Base-by-base conservation (phyloP, 2,797 vertebrate genomes). In the Geotrypetes seraphini region DNA sequence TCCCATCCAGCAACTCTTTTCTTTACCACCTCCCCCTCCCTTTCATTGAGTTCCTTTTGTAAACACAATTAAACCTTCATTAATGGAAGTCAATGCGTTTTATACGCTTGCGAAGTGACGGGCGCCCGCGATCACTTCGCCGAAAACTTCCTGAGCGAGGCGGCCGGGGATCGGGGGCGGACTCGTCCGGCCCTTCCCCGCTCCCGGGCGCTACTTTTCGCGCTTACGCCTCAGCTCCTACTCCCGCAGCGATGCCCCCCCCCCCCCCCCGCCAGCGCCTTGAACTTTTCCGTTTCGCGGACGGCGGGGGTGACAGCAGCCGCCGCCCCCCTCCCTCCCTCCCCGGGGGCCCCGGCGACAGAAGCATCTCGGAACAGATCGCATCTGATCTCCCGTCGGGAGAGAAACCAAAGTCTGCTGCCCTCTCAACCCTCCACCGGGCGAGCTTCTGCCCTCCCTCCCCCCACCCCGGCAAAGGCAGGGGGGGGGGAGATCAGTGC, bases 21-120 rank as follows among this genome's bases (percentile, higher is more conserved):
- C 37, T 47, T 47, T 59, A 33, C 42, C 25, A 44, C 39, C 32
- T 49, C 43, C 41, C 43, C 5, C 40, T 32, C 25, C 12, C 11
- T 28, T 18, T 22, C 10, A n/a, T n/a, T n/a, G n/a, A n/a, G n/a
- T n/a, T n/a, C n/a, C n/a, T n/a, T n/a, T n/a, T n/a, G n/a, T n/a
- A n/a, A n/a, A n/a, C n/a, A n/a, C n/a, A n/a, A n/a, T n/a, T n/a
- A n/a, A n/a, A n/a, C n/a, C n/a, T n/a, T n/a, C n/a, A n/a, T n/a
- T n/a, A n/a, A n/a, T n/a, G n/a, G n/a, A n/a, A n/a, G n/a, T n/a
- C n/a, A n/a, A n/a, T n/a, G n/a, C n/a, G n/a, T n/a, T n/a, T n/a
- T n/a, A n/a, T n/a, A n/a, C n/a, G n/a, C n/a, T n/a, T n/a, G n/a
- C n/a, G n/a, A n/a, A n/a, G n/a, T n/a, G n/a, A n/a, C n/a, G n/a